Percentiles rank a stretch among this genome's conserved stretches.
Evolutionary conservation across 1,140 invertebrate genomes (phyloP).

Genomic region (Globodera ellingtonae): DNA sequence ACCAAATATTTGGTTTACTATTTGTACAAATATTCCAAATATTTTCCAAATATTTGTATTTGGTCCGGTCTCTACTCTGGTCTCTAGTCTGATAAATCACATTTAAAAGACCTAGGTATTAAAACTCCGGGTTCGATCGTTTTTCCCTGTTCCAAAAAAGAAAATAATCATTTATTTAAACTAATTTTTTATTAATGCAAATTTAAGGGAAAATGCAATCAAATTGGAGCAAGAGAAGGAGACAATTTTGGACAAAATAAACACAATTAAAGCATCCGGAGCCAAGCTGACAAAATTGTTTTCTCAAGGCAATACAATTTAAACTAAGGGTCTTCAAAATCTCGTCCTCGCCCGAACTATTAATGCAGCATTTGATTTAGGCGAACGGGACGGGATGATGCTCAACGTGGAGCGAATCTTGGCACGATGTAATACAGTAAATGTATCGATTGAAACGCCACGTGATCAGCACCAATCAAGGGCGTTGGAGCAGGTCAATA

Average conservation of each 20-base stretch:
- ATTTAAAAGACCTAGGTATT: no score
- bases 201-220: conserved; percentile 12
- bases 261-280: neutral
- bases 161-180: neutral
- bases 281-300: neutral
- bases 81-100: no score
- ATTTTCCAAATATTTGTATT: no score
- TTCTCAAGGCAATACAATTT: neutral
- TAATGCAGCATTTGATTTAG: neutral
- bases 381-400: conserved; percentile 16
- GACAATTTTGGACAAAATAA: conserved; percentile 9
- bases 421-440: conserved; percentile 3
- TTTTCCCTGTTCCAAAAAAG: no score
- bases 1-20: no score
- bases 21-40: no score
- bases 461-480: conserved; percentile 17
- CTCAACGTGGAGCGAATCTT: conserved; percentile 12
- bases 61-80: no score
- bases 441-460: conserved; percentile 17
- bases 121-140: no score
- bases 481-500: conserved; percentile 18
- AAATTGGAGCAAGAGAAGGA: conserved; percentile 27
- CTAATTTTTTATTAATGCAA: neutral
- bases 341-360: neutral
- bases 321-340: no score